Base-by-base conservation (phyloP, 2,797 vertebrate species). In the Anguilla pacifica region DNA sequence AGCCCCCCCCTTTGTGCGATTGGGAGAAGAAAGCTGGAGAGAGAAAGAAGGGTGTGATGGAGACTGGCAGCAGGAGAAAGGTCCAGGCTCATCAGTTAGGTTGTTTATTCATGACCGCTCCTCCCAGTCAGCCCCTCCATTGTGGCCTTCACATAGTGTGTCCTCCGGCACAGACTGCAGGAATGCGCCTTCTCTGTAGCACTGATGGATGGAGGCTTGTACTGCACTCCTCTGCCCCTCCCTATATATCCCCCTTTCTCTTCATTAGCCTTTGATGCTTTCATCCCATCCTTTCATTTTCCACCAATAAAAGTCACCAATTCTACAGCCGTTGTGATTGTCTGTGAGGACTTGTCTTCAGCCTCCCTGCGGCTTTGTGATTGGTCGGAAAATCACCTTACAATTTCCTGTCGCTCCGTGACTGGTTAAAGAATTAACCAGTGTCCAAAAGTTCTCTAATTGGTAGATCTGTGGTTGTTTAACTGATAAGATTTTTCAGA, bases 191-290 rank as follows among this genome's bases (percentile, higher is more conserved):
- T 94, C 95, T 95, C 95, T 93, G 92, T 93, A 94, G 87, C 72
- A 92, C 95, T 96, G 96, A 97, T 97, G 96, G 96, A 97, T 96
- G 96, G 96, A 95, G 94, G 94, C 96, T 96, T 97, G 96, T 96
- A 96, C 95, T 95, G 93, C 95, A 96, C 96, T 96, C 96, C 95
- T 96, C 94, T 31, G 95, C 94, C 95, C 95, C 96, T 96, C 96
- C 96, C 95, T 96, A 95, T 93, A 95, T 96, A 96, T 96, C 95
- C 95, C 90, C 95, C 95, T 94, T 95, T 96, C 95, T 96, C 95
- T 95, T 91, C 89, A 93, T 91, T 93, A 93, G 92, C 94, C 93
- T 95, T 95, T 95, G 94, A 94, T 95, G 93, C 96, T 96, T 97
- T 97, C 94, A 96, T 93, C 90, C 67, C 94, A 91, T 95, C 94